Evolutionary conservation across 2,113 vertebrate species (phyloP), one percentile per base, ranked within the genome.

Genomic region (Dolichotis patagonum): DNA sequence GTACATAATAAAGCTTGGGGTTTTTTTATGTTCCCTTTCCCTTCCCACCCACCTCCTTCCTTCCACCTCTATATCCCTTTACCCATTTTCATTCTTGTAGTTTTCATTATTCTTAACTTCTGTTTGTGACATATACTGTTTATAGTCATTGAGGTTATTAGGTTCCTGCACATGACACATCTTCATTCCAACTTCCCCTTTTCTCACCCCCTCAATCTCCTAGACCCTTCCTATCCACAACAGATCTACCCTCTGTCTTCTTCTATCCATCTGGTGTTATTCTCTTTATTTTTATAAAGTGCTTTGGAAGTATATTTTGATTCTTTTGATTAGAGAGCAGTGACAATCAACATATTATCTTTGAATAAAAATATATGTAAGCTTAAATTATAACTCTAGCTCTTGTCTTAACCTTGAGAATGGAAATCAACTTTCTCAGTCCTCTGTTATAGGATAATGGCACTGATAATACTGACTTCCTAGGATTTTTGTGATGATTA

Each of bases 291-390:
- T 28, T 1, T 77, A 28, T 30, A 52, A 73, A 3, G 46, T 13
- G 5, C 77, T 80, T 90, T 93, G 56, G 67, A 93, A 91, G 91
- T 94, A 49, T 52, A 62, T 93, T 94, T 94, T 96, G 30, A 85
- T 67, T 91, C 41, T 73, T 73, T 75, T 75, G 38, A 75, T 46
- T 75, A 65, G 91, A 88, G 78, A 6, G 46, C 9, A 63, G 54
- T 49, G 30, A 20, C 24, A 49, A 24, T 91, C 35, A 87, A 49
- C 75, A 43, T 5, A 65, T 71, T 62, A 94, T 9, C 49, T 92
- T 77, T 94, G 56, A 73, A 30, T 84, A 60, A 41, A 43, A 84
- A 67, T 67, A 60, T 7, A 67, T 38, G 19, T 65, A 52, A 73
- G 13, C 82, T 96, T 96, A 75, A 96, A 94, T 75, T 13, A 10